phyloP scores from a whole-genome alignment of 2,113 vertebrate genomes.

The Tricholaema leucomelas region DNA sequence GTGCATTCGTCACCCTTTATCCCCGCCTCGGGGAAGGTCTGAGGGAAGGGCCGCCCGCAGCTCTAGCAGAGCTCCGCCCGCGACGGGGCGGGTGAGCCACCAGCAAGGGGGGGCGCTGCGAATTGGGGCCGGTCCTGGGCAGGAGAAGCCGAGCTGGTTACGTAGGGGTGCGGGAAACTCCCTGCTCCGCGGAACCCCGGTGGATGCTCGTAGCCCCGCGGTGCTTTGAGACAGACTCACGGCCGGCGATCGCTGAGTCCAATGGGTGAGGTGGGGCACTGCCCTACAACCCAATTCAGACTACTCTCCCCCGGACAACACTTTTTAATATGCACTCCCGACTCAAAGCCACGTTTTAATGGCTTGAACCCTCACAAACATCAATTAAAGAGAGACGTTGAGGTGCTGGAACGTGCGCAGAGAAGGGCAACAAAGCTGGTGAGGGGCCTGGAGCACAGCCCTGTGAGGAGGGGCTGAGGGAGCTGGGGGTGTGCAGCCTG shows the following conservation, averaged over 20 bases:
- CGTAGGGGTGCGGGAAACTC: rapidly evolving
- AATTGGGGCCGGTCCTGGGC: not conserved
- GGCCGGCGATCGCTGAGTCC: conserved; percentile 43
- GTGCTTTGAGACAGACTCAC: conserved; percentile 62
- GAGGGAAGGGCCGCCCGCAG: conserved; percentile 30
- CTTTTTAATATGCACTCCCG: not conserved
- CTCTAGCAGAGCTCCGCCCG: conserved; percentile 14
- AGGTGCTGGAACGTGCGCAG: too few relatives aligned
- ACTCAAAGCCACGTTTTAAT: too few relatives aligned
- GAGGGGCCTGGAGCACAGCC: too few relatives aligned
- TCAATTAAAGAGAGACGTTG: too few relatives aligned
- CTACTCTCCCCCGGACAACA: conserved; percentile 43
- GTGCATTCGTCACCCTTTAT: conserved; percentile 9
- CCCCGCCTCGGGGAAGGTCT: conserved; percentile 66
- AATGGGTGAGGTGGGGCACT: conserved; percentile 35
- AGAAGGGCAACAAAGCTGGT: too few relatives aligned
- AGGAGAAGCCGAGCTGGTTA: not conserved
- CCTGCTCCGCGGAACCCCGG: not conserved
- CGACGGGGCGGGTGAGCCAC: conserved; percentile 44
- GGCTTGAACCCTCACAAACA: too few relatives aligned
- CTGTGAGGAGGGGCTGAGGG: too few relatives aligned
- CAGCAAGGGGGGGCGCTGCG: conserved; percentile 49
- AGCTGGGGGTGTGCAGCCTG: too few relatives aligned
- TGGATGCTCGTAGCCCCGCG: conserved; percentile 25
- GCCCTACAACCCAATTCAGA: conserved; percentile 65